Base-by-base conservation (phyloP, 64 coral and sea anemone genomes). In the Montipora sp. region DNA sequence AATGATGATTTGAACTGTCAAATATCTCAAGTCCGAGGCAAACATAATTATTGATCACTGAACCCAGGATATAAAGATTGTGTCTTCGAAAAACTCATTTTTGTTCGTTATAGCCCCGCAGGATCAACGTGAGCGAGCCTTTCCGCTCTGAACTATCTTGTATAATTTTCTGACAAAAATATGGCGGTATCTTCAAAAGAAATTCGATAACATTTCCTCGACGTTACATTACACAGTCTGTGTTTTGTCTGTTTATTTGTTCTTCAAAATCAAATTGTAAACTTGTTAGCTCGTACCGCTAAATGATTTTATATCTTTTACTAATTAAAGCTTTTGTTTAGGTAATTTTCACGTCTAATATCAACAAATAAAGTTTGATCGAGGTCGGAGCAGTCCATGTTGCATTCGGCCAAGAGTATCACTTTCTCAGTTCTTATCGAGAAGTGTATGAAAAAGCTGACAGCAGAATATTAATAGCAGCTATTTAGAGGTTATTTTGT, bases 301-400 rank as follows among this genome's bases (percentile, higher is more conserved):
- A 85, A 82, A 85, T 85, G 82, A 85, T 85, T 85, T 71, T 85
- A 70, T 85, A 85, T 85, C 61, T 71, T 85, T 85, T 85, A 61
- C 63, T 85, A 85, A 85, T 85, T 85, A 85, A 85, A 85, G 12
- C 61, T 20, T 85, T 85, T 85, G 82, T 85, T 49, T 48, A 13
- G 82, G 65, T 63, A 85, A 85, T 85, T 85, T 85, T 85, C 82
- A 49, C 82, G 15, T 85, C 65, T 11, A 85, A 71, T n/a, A 8
- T 51, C 61, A 47, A 71, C 65, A 51, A 66, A 85, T 72, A 85
- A 71, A 85, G 49, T 69, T 10, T 47, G 53, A 57, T 57, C 53
- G 65, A 51, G 65, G 82, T 85, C 82, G 82, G 11, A 50, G 6
- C 80, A 82, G 80, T 63, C 57, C 20, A 46, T 3, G 2, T 85